These are phyloP conservation scores for Pygmarrhopalites habei DNA, from an alignment of 1,140 invertebrate species.

Conservation along the genomic window DNA sequence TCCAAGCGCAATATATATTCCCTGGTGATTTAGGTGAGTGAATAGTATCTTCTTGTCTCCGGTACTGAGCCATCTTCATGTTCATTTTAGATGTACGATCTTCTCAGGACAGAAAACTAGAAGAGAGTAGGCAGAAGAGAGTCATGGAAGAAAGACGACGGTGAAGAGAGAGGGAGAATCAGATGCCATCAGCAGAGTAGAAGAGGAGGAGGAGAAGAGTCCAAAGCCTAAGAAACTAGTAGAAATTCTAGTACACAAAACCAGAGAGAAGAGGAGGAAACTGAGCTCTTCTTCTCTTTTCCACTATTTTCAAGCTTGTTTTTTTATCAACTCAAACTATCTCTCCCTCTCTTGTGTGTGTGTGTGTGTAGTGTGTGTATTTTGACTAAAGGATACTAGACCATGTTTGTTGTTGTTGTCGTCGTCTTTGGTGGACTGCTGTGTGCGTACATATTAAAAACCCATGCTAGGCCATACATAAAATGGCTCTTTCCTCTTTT, in stretches of 20 bases:
- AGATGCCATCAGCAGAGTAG: conserved; percentile 2
- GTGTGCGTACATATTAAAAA: no score
- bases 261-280: no score
- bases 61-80: conserved; percentile 1
- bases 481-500: no score
- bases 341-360: neutral
- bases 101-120: neutral
- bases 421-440: no score
- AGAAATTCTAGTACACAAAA: no score
- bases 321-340: neutral
- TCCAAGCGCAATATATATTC: conserved; percentile 28
- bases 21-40: conserved; percentile 25
- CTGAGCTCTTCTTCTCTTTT: neutral
- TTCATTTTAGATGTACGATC: neutral
- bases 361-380: no score
- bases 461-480: no score
- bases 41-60: conserved; percentile 13
- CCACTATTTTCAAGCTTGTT: neutral
- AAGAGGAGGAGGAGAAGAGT: neutral
- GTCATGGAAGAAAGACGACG: neutral
- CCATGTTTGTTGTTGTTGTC: no score
- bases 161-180: neutral
- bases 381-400: no score
- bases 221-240: neutral
- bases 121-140: neutral